phyloP scores from a whole-genome alignment of 2,113 vertebrate species.

The Rhynchomys soricoides region DNA sequence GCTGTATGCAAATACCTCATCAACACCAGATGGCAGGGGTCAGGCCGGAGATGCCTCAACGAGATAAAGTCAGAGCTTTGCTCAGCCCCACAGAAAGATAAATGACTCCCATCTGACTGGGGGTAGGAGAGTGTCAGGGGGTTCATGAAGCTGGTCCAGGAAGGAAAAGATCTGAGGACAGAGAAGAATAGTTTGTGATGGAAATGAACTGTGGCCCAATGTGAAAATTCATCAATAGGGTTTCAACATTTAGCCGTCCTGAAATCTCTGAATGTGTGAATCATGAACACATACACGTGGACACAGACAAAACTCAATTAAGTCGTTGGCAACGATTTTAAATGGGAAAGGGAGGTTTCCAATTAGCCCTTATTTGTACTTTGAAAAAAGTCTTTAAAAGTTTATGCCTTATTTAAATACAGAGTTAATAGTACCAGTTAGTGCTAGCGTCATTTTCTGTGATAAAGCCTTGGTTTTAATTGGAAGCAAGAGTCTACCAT shows the following conservation, averaged over 20 bases:
- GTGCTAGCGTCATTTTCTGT: not conserved
- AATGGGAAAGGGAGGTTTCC: slow-evolving; percentile 22
- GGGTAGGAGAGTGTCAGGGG: fast-evolving
- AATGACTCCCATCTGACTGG: not conserved
- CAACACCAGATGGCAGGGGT: slow-evolving; percentile 71
- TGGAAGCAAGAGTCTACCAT: not conserved
- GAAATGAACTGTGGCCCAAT: not conserved
- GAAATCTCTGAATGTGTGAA: not conserved
- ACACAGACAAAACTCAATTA: not conserved
- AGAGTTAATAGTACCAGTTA: slow-evolving; percentile 53
- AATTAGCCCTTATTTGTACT: slow-evolving; percentile 45
- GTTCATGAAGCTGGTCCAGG: fast-evolving
- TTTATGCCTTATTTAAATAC: slow-evolving; percentile 45
- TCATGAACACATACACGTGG: not conserved
- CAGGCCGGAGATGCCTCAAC: slow-evolving; percentile 24
- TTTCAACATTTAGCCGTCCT: slow-evolving; percentile 4
- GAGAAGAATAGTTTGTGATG: not conserved
- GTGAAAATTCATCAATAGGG: not conserved
- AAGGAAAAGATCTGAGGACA: not conserved
- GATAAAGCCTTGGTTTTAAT: slow-evolving; percentile 53
- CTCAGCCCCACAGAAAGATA: slow-evolving; percentile 34
- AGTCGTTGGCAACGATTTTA: slow-evolving; percentile 40
- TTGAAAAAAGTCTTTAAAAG: slow-evolving; percentile 53
- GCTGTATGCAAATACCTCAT: slow-evolving; percentile 54
- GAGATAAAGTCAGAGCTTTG: slow-evolving; percentile 22